phyloP scores from a whole-genome alignment of 2,888 invertebrate genomes.

The Strigamia transsilvanica region DNA sequence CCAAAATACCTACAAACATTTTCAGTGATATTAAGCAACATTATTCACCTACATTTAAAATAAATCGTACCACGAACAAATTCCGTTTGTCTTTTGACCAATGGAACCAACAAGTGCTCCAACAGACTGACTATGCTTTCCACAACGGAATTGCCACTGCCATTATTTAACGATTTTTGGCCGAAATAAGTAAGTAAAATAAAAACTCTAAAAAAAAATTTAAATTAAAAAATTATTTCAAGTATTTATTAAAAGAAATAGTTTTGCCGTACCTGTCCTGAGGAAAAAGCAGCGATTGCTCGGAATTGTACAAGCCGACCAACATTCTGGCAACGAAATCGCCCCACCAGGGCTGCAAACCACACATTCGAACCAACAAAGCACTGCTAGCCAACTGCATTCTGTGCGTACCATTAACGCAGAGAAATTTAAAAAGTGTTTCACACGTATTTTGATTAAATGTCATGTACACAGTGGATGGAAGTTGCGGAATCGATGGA shows the following conservation, averaged over 20 bases:
- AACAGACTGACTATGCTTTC: constrained; percentile 54
- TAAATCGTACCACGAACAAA: constrained; percentile 43
- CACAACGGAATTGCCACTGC: constrained; percentile 61
- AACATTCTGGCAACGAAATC: constrained; percentile 85
- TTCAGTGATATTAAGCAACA: background rate
- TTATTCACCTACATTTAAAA: background rate
- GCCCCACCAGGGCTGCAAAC: constrained; percentile 86
- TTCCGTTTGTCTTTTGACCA: constrained; percentile 36
- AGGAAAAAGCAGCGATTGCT: constrained; percentile 80
- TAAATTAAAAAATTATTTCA: background rate
- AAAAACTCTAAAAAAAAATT: constrained; percentile 76
- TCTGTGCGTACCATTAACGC: constrained; percentile 80
- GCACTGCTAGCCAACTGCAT: constrained; percentile 81
- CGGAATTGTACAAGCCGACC: constrained; percentile 78
- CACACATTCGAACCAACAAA: constrained; percentile 79
- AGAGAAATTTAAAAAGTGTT: constrained; percentile 75
- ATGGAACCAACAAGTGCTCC: constrained; percentile 51
- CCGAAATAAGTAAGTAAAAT: constrained; percentile 86
- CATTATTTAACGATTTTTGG: constrained; percentile 77
- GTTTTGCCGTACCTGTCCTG: constrained; percentile 76
- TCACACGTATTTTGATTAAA: constrained; percentile 64
- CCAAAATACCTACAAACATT: constrained; percentile 64
- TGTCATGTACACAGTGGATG: constrained; percentile 58
- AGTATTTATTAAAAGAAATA: background rate
- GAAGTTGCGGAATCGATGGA: constrained; percentile 15